Conservation (phyloP, 2,888 invertebrate species). For the Priocnemis perturbator region DNA sequence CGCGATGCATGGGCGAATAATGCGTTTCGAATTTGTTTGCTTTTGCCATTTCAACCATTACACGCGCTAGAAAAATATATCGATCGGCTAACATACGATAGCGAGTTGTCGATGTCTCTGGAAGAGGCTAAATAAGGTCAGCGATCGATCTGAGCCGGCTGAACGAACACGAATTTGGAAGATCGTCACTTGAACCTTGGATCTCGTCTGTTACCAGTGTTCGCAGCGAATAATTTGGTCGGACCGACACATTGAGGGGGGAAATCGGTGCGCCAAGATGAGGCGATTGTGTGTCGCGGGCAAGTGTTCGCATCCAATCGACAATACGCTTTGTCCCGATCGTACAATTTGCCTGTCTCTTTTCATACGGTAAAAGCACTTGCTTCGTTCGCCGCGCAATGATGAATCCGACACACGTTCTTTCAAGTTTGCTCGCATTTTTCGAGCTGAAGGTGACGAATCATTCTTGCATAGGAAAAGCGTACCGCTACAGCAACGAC, state of each 20-base stretch:
- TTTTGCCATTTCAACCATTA: no score
- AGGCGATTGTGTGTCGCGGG: no score
- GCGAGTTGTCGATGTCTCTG: no score
- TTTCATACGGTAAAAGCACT: no score
- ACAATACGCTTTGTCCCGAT: no score
- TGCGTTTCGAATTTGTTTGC: no score
- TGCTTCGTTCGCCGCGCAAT: neutral
- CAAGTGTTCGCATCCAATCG: no score
- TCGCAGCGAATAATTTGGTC: neutral
- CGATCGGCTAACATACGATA: neutral
- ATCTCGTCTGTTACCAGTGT: slow-evolving; percentile 10
- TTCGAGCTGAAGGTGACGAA: neutral
- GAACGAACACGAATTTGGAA: slow-evolving; percentile 7
- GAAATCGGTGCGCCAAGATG: no score
- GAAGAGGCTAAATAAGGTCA: slow-evolving; percentile 27
- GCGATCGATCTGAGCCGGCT: slow-evolving; percentile 29
- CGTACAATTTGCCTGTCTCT: no score
- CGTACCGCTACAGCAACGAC: neutral
- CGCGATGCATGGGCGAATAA: no score
- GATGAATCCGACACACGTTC: slow-evolving; percentile 1
- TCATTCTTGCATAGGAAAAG: neutral
- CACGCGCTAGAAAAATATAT: neutral
- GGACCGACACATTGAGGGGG: neutral
- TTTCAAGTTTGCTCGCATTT: neutral
- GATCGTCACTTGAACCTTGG: slow-evolving; percentile 12